phyloP scores from a whole-genome alignment of 2,113 vertebrate genomes.

The Macquaria ambigua region DNA sequence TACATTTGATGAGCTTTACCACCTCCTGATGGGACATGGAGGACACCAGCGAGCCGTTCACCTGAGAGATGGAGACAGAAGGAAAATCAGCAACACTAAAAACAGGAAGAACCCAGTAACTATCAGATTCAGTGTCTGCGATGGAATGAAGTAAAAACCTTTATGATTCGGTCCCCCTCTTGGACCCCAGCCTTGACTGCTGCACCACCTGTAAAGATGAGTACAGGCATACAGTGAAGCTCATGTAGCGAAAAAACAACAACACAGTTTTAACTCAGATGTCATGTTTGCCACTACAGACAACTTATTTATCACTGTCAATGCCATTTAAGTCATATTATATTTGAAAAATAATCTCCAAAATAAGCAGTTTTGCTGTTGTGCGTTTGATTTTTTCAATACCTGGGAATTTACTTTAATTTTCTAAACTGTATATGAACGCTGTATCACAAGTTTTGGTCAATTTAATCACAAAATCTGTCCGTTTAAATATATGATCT shows the following conservation, averaged over 20 bases:
- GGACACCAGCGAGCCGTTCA: slow-evolving; percentile 93
- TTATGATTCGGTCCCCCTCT: slow-evolving; percentile 96
- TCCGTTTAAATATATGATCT: too few relatives aligned
- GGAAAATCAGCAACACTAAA: not conserved
- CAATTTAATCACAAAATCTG: too few relatives aligned
- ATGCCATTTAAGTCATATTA: not conserved
- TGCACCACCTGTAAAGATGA: slow-evolving; percentile 87
- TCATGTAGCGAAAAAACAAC: not conserved
- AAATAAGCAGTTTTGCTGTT: too few relatives aligned
- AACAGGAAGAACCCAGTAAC: not conserved
- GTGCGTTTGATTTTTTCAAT: too few relatives aligned
- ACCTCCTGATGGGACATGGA: slow-evolving; percentile 96
- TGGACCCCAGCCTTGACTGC: slow-evolving; percentile 95
- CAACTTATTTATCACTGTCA: too few relatives aligned
- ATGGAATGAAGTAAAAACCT: slow-evolving; percentile 82
- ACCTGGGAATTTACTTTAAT: too few relatives aligned
- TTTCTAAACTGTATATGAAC: too few relatives aligned
- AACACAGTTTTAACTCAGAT: not conserved
- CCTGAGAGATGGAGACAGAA: slow-evolving; percentile 77
- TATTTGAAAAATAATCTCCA: too few relatives aligned
- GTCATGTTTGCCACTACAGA: not conserved
- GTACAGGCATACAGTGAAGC: not conserved
- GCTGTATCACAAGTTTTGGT: too few relatives aligned
- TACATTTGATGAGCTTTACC: slow-evolving; percentile 97
- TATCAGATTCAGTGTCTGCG: fast-evolving